phyloP scores from a whole-genome alignment of 2,113 vertebrate genomes.

The Cinclus mexicanus region DNA sequence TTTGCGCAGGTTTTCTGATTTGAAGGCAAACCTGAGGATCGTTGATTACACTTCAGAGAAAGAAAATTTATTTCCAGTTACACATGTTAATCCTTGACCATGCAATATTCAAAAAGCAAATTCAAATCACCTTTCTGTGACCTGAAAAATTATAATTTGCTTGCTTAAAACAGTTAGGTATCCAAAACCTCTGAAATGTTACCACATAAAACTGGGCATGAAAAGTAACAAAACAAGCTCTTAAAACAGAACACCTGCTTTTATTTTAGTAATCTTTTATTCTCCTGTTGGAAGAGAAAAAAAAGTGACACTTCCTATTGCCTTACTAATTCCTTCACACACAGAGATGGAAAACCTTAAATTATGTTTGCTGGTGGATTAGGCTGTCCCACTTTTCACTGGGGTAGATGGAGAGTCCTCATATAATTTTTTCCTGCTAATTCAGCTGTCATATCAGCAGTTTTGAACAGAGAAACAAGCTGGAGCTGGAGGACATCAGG shows the following conservation, averaged over 20 bases:
- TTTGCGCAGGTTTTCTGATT: not conserved
- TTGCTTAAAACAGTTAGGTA: not conserved
- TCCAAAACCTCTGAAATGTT: not conserved
- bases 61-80: not conserved
- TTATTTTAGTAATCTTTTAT: not conserved
- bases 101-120: not conserved
- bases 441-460: not conserved
- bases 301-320: not conserved
- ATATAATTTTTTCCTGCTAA: not conserved
- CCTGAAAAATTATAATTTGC: slow-evolving; percentile 9
- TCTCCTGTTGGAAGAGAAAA: not conserved
- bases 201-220: not conserved
- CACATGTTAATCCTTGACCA: not conserved
- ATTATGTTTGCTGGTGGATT: not conserved
- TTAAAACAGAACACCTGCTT: not conserved
- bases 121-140: not conserved
- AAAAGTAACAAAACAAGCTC: not conserved
- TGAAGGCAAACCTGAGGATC: not conserved
- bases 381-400: not conserved
- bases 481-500: not conserved
- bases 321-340: not conserved
- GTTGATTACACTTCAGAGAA: not conserved
- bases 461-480: not conserved
- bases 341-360: not conserved
- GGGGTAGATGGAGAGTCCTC: not conserved